These are phyloP conservation scores for Suillia variegata DNA, from an alignment of 2,888 invertebrate genomes.

Conservation along the genomic window DNA sequence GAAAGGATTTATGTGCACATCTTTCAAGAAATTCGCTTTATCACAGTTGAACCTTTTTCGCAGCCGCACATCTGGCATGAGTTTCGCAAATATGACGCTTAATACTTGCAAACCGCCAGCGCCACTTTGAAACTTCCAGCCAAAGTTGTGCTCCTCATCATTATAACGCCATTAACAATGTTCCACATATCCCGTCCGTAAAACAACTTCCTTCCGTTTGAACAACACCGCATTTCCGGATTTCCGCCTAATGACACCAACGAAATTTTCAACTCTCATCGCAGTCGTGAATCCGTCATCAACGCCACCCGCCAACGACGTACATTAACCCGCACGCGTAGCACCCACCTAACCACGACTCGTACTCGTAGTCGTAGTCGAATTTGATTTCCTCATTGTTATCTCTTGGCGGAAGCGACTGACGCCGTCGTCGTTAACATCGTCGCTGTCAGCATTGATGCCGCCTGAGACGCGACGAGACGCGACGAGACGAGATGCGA, in stretches of 20 bases:
- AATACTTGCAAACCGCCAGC: too few species aligned
- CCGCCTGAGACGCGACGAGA: neutral
- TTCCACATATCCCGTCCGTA: neutral
- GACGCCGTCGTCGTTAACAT: neutral
- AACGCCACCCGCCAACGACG: neutral
- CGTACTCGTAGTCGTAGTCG: neutral
- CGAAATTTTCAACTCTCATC: conserved; percentile 48
- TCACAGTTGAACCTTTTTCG: neutral
- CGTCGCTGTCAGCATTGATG: neutral
- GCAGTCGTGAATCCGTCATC: conserved; percentile 31
- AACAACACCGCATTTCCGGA: conserved; percentile 10
- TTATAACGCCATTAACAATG: conserved; percentile 2
- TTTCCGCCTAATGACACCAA: conserved; percentile 47
- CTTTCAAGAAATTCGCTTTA: neutral
- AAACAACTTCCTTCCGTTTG: neutral
- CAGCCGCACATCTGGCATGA: conserved; percentile 4
- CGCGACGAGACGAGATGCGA: too few species aligned
- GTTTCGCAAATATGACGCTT: too few species aligned
- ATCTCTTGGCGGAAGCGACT: conserved; percentile 43
- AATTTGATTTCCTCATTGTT: conserved; percentile 43
- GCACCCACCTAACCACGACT: neutral
- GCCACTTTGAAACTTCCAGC: too few species aligned
- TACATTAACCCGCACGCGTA: neutral
- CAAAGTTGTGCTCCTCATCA: conserved; percentile 23
- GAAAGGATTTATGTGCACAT: neutral